phyloP scores from a whole-genome alignment of 2,888 invertebrate species.

The Parascotia fuliginaria region DNA sequence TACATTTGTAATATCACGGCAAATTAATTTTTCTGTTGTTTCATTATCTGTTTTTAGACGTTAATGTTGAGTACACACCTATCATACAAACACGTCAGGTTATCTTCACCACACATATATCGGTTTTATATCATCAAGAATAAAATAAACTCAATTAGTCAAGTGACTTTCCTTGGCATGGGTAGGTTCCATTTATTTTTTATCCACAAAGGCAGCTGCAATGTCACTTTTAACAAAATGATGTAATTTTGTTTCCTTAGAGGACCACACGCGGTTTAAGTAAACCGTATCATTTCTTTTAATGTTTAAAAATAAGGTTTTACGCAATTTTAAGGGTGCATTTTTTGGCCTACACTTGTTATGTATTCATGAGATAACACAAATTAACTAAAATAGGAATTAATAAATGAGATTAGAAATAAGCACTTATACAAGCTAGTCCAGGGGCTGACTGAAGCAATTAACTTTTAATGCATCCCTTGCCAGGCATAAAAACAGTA shows the following conservation, averaged over 20 bases:
- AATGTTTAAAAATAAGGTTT: neutral
- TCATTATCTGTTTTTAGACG: too few species aligned
- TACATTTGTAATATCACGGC: too few species aligned
- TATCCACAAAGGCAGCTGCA: conserved; percentile 30
- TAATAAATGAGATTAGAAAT: neutral
- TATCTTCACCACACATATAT: conserved; percentile 28
- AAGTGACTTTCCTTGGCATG: conserved; percentile 28
- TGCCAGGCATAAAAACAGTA: conserved; percentile 22
- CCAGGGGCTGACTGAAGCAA: conserved; percentile 5
- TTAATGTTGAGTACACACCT: neutral
- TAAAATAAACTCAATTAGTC: conserved; percentile 26
- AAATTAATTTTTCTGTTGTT: too few species aligned
- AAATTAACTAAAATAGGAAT: too few species aligned
- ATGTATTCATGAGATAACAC: too few species aligned
- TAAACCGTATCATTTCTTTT: neutral
- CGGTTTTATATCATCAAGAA: conserved; percentile 26
- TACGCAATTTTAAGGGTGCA: neutral
- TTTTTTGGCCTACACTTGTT: neutral
- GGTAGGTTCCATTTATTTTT: conserved; percentile 39
- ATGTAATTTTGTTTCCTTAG: conserved; percentile 20
- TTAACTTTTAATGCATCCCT: conserved; percentile 21
- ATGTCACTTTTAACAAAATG: conserved; percentile 31
- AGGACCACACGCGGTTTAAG: conserved; percentile 27
- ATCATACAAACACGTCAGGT: conserved; percentile 1
- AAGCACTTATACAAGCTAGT: neutral